These are phyloP conservation scores for Drosophila maculinotata DNA, from an alignment of 2,888 invertebrate genomes.

Conservation along the genomic window DNA sequence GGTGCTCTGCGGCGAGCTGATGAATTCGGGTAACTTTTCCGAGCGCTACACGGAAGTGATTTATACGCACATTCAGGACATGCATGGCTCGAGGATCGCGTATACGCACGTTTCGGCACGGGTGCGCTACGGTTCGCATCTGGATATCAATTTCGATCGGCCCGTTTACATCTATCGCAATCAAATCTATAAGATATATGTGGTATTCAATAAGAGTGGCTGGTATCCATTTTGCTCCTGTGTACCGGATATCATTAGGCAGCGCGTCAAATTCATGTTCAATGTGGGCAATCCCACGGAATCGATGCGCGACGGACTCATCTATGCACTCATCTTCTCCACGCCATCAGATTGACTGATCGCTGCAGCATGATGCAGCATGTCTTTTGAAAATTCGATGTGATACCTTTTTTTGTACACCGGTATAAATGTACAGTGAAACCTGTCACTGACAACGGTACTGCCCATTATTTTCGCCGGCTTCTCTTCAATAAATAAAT, in stretches of 20 bases:
- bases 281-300: slow-evolving; percentile 90
- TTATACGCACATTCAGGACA: slow-evolving; percentile 92
- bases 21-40: slow-evolving; percentile 84
- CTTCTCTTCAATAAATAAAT: slow-evolving; percentile 12
- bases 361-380: not conserved
- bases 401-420: slow-evolving; percentile 30
- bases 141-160: slow-evolving; percentile 92
- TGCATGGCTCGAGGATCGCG: slow-evolving; percentile 91
- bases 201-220: slow-evolving; percentile 92
- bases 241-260: slow-evolving; percentile 88
- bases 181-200: slow-evolving; percentile 92
- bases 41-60: slow-evolving; percentile 90
- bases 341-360: slow-evolving; percentile 76
- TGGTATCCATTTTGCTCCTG: slow-evolving; percentile 93
- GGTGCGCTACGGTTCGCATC: slow-evolving; percentile 90
- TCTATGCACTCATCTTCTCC: slow-evolving; percentile 91
- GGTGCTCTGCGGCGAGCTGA: slow-evolving; percentile 85
- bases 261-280: slow-evolving; percentile 91
- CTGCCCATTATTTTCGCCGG: not conserved
- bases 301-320: slow-evolving; percentile 91
- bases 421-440: slow-evolving; percentile 9
- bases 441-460: not conserved
- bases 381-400: slow-evolving; percentile 29
- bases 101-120: slow-evolving; percentile 93
- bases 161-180: slow-evolving; percentile 90